These are phyloP conservation scores for Melospiza melodia DNA, from an alignment of 2,113 vertebrate species.

Conservation along the genomic window DNA sequence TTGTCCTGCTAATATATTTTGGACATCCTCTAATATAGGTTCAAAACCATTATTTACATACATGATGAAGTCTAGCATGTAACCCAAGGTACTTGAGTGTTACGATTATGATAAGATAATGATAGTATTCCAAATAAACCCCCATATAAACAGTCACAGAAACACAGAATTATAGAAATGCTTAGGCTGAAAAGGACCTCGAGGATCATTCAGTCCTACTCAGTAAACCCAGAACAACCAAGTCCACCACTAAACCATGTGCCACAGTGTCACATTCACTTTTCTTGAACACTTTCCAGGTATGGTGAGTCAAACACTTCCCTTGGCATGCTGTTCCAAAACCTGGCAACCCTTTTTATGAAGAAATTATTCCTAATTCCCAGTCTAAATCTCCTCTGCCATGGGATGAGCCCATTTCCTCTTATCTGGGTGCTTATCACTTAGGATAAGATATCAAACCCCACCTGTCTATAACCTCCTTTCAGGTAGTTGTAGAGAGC, in stretches of 20 bases:
- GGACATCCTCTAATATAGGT: neutral
- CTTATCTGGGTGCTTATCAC: no score
- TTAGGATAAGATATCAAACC: fast-evolving
- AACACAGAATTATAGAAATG: fast-evolving
- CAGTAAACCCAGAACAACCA: neutral
- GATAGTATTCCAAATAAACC: neutral
- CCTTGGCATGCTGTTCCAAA: neutral
- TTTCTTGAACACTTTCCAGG: neutral
- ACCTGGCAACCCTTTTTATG: neutral
- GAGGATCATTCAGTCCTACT: neutral
- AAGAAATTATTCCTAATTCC: neutral
- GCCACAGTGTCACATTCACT: neutral
- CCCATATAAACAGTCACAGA: neutral
- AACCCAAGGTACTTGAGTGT: neutral
- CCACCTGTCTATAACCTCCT: fast-evolving
- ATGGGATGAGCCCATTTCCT: neutral
- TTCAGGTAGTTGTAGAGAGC: neutral
- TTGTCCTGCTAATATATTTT: neutral
- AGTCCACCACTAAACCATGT: neutral
- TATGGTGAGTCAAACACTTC: neutral
- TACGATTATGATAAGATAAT: neutral
- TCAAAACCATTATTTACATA: neutral
- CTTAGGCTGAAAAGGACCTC: neutral
- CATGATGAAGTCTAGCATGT: neutral
- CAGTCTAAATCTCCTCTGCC: neutral